phyloP scores from a whole-genome alignment of 2,888 invertebrate genomes.

The Cecidostiba fungosa region DNA sequence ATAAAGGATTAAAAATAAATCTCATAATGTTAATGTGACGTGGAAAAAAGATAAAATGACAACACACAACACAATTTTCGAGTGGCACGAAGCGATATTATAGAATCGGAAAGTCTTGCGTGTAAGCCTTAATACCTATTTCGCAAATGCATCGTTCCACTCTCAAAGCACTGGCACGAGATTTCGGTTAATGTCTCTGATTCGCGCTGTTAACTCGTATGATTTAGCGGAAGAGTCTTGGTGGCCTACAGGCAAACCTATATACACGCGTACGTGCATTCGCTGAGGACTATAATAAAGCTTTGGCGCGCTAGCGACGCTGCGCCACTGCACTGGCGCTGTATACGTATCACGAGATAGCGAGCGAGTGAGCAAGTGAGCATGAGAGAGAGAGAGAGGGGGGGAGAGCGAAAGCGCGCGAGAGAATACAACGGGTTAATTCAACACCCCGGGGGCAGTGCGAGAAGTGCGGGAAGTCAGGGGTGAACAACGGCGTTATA shows the following conservation, averaged over 20 bases:
- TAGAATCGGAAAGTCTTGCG: too few relatives aligned
- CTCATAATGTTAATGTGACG: too few relatives aligned
- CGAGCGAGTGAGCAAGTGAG: not conserved
- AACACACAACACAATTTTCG: too few relatives aligned
- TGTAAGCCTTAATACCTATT: too few relatives aligned
- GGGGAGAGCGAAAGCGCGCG: constrained; percentile 30
- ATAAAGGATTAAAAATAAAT: too few relatives aligned
- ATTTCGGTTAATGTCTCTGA: constrained; percentile 54
- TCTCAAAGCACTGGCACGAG: constrained; percentile 40
- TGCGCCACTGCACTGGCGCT: not conserved
- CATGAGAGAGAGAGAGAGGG: not conserved
- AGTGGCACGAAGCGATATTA: too few relatives aligned
- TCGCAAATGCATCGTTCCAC: not conserved
- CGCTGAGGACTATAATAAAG: constrained; percentile 23
- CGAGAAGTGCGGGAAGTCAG: constrained; percentile 68
- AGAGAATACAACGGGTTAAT: constrained; percentile 70
- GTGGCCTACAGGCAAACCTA: not conserved
- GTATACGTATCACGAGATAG: constrained; percentile 9
- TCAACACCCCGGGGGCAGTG: constrained; percentile 65
- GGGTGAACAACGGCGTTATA: constrained; percentile 71
- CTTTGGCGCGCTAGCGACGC: not conserved
- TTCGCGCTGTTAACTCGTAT: constrained; percentile 56
- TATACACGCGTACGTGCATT: not conserved
- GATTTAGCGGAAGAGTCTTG: constrained; percentile 52
- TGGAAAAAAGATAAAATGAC: too few relatives aligned